phyloP scores from a whole-genome alignment of 2,113 vertebrate species.

The Synodontis membranacea region DNA sequence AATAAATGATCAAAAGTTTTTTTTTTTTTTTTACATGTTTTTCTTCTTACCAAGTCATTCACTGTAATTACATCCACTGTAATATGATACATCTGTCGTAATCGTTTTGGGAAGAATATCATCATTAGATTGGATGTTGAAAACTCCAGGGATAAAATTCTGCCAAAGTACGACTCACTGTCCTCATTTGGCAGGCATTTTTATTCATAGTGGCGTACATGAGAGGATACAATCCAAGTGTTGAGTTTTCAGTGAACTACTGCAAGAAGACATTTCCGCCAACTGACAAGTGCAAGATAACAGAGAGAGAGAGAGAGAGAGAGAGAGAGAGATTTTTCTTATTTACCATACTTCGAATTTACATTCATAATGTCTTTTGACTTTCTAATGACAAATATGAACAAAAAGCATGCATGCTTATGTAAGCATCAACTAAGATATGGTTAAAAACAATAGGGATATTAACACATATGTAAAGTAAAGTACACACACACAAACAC shows the following conservation, averaged over 20 bases:
- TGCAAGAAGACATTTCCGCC: background rate
- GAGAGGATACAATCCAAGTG: background rate
- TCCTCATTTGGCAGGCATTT: background rate
- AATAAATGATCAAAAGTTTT: conserved; percentile 14
- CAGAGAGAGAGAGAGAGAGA: background rate
- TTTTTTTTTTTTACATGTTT: background rate
- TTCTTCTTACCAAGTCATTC: conserved; percentile 1
- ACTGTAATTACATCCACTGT: background rate
- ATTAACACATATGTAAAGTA: background rate
- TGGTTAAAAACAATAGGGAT: background rate
- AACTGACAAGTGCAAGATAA: background rate
- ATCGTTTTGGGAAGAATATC: background rate
- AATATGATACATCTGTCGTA: conserved; percentile 1
- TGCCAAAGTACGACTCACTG: background rate
- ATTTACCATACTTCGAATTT: background rate
- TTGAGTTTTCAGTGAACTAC: background rate
- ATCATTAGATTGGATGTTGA: background rate
- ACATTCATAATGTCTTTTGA: background rate
- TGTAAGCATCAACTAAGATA: background rate
- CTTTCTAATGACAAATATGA: background rate
- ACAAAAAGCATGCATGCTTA: background rate
- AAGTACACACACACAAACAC: background rate
- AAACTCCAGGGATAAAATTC: conserved; percentile 6
- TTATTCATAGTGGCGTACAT: background rate
- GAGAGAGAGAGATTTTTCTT: background rate